Evolutionary conservation across 2,113 vertebrate species (phyloP), one percentile per base, ranked within the genome.

Genomic region (Anguilla rostrata): DNA sequence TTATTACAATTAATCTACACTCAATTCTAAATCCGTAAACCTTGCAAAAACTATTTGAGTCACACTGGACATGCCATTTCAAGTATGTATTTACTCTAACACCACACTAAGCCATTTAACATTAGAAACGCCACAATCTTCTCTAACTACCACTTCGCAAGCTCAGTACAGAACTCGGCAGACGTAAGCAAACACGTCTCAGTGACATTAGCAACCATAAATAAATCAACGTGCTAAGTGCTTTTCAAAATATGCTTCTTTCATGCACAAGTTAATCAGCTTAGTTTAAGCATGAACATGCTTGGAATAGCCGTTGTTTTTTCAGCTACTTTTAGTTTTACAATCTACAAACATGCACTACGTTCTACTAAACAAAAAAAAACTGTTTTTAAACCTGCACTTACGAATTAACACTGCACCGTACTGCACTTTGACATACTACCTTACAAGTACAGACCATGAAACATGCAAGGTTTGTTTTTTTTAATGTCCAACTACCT

Each of bases 41-140:
- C 53, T 43, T 71, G 81, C 60, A 88, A 75, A 46, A 57, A 53
- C 41, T 39, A 39, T 82, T 82, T 39, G 49, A 20, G 18, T 56
- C 78, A 85, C 80, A 85, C 80, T 85, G 81, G 63, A 85, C 46
- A 88, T 82, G 81, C 83, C 66, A 57, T 43, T 26, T 60, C 60
- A 87, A 82, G 71, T 43, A 39, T 81, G 83, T 14, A 2, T 53
- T 56, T 82, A 84, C 78, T 57, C 57, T 57, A 71, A n/a, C 39
- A 57, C 63, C 60, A 82, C 6, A 39, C n/a, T 34, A 29, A 75
- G 41, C 71, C 26, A 75, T 71, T 82, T 78, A 2, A 88, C 78
- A 81, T 63, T 49, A 82, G 39, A 80, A 34, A 84, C 78, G 39
- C 49, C 66, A 53, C n/a, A 84, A 60, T 63, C 63, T 81, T 87